Evolutionary conservation across 2,888 invertebrate species (phyloP), one percentile per base, ranked within the genome.

Genomic region (Carcina quercana): DNA sequence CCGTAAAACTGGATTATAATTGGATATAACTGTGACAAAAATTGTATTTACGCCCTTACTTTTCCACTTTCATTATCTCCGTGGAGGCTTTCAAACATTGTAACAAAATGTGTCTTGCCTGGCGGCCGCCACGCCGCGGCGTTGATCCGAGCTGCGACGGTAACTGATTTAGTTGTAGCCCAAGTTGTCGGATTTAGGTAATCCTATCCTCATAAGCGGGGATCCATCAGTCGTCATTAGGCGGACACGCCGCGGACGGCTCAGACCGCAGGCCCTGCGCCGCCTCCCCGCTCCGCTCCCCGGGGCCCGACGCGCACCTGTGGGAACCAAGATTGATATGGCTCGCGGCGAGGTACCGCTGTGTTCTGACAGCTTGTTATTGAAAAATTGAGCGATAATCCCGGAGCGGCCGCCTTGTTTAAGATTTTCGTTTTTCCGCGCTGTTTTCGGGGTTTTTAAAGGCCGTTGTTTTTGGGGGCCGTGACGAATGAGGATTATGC

Each of bases 331-430:
- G 80, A 80, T 78, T 74, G 80, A 80, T 80, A 68, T 58, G 60
- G 49, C 48, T 53, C 47, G 43, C 47, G 52, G 55, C 63, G 56
- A 15, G 26, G 53, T 49, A 47, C 53, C 52, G 52, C 64, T 53
- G 55, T 53, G 54, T 50, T 50, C 62, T 69, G 79, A 76, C 76
- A 71, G 73, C 54, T 64, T 69, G 62, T 76, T 78, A 79, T 75
- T 75, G 78, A 74, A 79, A 79, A 78, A 78, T 75, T 78, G 73
- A 76, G 64, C 63, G 73, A 76, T 78, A 78, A 76, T 73, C 72
- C 70, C 67, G 41, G 47, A 41, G 59, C 59, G 32, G 61, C 53
- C 50, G 44, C 53, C 55, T 58, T 67, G 60, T 69, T 69, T 63
- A 66, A 69, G 66, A 62, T 61, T 71, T 61, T 55, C 51, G 39